Percentiles rank a stretch among this genome's conserved stretches.
phyloP scores from a whole-genome alignment of 2,113 vertebrate genomes.

The Zosterops hypoxanthus region DNA sequence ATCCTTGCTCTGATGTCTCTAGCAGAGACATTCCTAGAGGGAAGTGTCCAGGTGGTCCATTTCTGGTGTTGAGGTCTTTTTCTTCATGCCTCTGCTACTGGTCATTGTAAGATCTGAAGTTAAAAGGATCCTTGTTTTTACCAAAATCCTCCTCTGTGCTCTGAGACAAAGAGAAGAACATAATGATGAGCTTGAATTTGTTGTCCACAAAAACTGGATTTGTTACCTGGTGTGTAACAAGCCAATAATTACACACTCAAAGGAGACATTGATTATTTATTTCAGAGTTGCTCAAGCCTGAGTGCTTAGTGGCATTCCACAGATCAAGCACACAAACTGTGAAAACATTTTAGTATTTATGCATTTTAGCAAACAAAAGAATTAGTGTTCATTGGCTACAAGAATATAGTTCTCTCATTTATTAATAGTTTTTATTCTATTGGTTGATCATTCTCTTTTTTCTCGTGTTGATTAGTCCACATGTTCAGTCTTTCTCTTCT shows the following conservation, averaged over 20 bases:
- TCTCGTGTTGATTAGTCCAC: not conserved
- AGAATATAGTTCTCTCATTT: not conserved
- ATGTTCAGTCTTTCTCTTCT: not conserved
- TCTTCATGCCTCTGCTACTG: not conserved
- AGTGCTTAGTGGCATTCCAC: not conserved
- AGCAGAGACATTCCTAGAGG: not conserved
- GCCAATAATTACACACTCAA: not conserved
- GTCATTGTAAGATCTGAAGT: not conserved
- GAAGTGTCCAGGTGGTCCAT: not conserved
- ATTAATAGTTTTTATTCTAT: not conserved
- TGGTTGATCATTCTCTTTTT: not conserved
- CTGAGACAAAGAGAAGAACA: not conserved
- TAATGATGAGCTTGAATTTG: not conserved
- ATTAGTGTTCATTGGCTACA: not conserved
- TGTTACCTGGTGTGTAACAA: not conserved
- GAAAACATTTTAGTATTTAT: not conserved
- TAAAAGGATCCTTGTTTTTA: not conserved
- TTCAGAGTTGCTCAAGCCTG: not conserved
- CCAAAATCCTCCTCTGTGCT: not conserved
- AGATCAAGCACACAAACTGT: not conserved
- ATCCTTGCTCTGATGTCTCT: not conserved
- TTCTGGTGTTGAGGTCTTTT: not conserved
- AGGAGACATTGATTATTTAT: not conserved
- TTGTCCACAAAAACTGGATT: not conserved
- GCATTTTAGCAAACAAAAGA: not conserved